Base-by-base conservation (phyloP, 2,797 vertebrate genomes). In the Nyctibius grandis region DNA sequence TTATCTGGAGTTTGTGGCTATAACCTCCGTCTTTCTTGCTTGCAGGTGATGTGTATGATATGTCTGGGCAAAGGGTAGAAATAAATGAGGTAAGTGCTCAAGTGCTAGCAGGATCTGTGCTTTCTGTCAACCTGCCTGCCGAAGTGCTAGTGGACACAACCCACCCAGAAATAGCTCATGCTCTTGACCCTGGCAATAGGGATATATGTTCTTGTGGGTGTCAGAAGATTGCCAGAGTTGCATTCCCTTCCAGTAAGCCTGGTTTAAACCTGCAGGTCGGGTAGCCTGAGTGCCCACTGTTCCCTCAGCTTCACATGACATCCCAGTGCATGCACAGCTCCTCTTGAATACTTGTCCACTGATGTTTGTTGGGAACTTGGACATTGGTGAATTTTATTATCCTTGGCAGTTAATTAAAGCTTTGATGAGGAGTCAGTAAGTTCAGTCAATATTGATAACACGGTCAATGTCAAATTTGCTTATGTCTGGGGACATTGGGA, bases 21-120 rank as follows among this genome's bases (percentile, higher is more conserved):
- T 88, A 88, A 96, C 54, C 15, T 51, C 4, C 12, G 19, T 79
- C 70, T 93, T 97, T 97, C 64, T 83, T 45, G 84, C 74, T 83
- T 97, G 63, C 90, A 99, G 99, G 99, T 38, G 97, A 98, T 33
- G 88, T 98, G 76, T 95, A 96, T 73, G 98, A 98, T 75, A 94
- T 97, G 47, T 63, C 97, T 31, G 98, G 98, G 77, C 95, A 98
- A 51, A 98, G 96, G 36, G 86, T 98, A 20, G 98, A 98, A 88
- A 96, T 98, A 78, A 98, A 97, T 20, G 98, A 99, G 98, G 99
- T 99, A 96, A 98, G 98, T 93, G 61, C 56, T 51, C 29, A 36
- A 86, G 21, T n/a, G 12, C 74, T 83, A 3, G 6, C 18, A 56
- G 29, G 23, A 45, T 47, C 40, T 81, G 9, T 61, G 18, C 25